phyloP scores from a whole-genome alignment of 2,113 vertebrate species.

The Lepus europaeus region DNA sequence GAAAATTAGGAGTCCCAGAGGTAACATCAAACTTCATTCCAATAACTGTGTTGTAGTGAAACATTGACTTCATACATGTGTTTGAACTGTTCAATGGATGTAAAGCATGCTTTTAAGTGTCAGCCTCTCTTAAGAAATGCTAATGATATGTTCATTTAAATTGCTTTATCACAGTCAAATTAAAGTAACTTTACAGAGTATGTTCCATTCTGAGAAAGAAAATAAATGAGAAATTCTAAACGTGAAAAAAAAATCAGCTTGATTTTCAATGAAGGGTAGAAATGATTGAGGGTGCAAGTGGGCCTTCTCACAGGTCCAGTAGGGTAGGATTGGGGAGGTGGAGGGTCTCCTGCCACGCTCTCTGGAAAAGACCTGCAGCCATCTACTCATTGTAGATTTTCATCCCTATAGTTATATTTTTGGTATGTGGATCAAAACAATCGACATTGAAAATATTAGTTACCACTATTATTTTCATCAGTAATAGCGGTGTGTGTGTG shows the following conservation, averaged over 20 bases:
- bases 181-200: not conserved
- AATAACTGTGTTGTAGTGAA: slow-evolving; percentile 12
- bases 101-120: slow-evolving; percentile 24
- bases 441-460: not conserved
- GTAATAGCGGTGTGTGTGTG: not conserved
- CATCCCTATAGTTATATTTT: not conserved
- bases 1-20: slow-evolving; percentile 96
- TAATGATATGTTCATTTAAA: slow-evolving; percentile 12
- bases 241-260: not conserved
- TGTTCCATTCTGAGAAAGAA: slow-evolving; percentile 21
- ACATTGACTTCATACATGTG: not conserved
- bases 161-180: not conserved
- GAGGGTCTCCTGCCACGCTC: not conserved
- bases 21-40: slow-evolving; percentile 87
- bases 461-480: not conserved
- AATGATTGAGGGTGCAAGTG: not conserved
- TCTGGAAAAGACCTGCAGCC: not conserved
- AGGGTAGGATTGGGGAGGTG: not conserved
- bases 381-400: not conserved
- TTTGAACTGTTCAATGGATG: not conserved
- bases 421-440: not conserved
- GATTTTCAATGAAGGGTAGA: not conserved
- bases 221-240: slow-evolving; percentile 18
- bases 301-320: not conserved
- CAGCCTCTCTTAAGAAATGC: not conserved